Evolutionary conservation across 1,140 invertebrate genomes (phyloP).

Genomic region (Whitmania pigra): DNA sequence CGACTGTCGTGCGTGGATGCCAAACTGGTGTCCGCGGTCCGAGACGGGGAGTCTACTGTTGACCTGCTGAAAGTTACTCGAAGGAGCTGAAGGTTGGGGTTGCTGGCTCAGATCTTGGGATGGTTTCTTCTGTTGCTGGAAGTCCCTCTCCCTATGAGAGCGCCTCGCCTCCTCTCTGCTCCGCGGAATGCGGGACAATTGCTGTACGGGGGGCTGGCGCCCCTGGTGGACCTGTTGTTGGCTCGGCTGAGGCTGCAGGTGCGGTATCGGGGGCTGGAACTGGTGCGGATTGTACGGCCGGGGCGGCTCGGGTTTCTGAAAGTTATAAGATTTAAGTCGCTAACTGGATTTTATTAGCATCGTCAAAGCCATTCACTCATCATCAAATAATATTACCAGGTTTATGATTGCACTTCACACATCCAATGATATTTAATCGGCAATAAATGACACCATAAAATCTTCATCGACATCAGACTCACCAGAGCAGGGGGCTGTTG

Average conservation of each 20-base stretch:
- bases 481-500: neutral
- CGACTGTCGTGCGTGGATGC: neutral
- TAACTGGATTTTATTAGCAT: too few relatives aligned
- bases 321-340: too few relatives aligned
- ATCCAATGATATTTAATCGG: too few relatives aligned
- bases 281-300: too few relatives aligned
- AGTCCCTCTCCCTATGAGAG: neutral
- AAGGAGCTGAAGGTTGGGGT: neutral
- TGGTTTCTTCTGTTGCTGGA: neutral
- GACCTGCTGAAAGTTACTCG: constrained; percentile 12
- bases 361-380: too few relatives aligned
- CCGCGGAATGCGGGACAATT: neutral
- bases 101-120: neutral
- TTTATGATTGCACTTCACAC: too few relatives aligned
- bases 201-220: neutral
- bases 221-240: neutral
- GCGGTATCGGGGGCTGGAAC: neutral
- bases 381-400: too few relatives aligned
- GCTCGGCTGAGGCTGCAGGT: neutral
- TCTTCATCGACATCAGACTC: too few relatives aligned
- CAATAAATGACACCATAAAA: too few relatives aligned
- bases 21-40: neutral
- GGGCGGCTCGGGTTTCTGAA: too few relatives aligned
- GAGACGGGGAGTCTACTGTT: neutral
- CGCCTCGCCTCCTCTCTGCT: neutral